phyloP scores from a whole-genome alignment of 2,797 vertebrate species.

The Manis crassicaudata region DNA sequence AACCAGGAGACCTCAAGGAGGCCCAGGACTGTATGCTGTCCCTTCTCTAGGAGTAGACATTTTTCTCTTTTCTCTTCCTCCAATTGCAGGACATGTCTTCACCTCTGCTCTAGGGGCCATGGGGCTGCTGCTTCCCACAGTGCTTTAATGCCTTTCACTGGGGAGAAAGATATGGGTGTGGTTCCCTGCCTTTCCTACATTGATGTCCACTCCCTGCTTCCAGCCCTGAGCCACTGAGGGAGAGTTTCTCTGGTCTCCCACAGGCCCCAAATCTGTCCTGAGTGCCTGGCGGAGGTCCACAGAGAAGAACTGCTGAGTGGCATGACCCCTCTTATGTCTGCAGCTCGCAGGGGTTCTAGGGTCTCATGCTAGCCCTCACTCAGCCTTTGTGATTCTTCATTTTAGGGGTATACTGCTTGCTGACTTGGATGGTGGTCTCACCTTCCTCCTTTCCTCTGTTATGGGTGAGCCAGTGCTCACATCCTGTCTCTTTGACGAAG shows the following conservation, averaged over 20 bases:
- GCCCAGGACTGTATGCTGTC: background rate
- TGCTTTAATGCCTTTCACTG: background rate
- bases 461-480: background rate
- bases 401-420: background rate
- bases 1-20: background rate
- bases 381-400: background rate
- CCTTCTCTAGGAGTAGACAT: background rate
- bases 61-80: background rate
- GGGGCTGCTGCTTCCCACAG: background rate
- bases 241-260: background rate
- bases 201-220: background rate
- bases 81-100: background rate
- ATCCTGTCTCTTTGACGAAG: background rate
- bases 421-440: background rate
- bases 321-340: background rate
- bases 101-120: background rate
- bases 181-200: background rate
- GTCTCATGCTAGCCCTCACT: background rate
- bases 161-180: background rate
- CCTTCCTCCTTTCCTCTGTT: background rate
- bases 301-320: background rate
- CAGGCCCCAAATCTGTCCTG: background rate
- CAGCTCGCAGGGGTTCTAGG: accelerated
- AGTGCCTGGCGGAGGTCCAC: no score
- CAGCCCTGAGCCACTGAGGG: background rate